phyloP scores from a whole-genome alignment of 2,888 invertebrate genomes.

The Lutraria lutraria region DNA sequence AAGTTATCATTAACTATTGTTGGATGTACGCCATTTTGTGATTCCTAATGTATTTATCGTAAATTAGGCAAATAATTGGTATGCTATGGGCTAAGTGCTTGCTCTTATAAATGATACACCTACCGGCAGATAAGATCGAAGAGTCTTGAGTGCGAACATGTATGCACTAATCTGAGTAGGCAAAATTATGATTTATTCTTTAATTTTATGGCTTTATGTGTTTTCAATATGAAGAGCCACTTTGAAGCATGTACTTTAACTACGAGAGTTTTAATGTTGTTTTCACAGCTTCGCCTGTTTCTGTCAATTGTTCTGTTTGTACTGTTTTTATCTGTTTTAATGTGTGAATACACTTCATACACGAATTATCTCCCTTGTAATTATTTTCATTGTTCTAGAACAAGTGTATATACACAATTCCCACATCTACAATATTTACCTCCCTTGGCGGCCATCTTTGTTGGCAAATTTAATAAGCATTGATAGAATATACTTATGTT shows the following conservation, averaged over 20 bases:
- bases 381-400: not conserved
- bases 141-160: not conserved
- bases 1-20: not conserved
- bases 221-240: not conserved
- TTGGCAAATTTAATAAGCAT: too few species aligned
- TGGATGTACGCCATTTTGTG: not conserved
- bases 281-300: constrained; percentile 10
- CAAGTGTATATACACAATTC: too few species aligned
- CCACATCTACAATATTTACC: too few species aligned
- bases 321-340: not conserved
- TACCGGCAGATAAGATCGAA: not conserved
- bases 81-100: not conserved
- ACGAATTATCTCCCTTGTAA: not conserved
- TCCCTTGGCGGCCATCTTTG: too few species aligned
- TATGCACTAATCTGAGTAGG: not conserved
- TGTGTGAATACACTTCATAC: not conserved
- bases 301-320: not conserved
- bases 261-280: not conserved
- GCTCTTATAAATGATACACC: not conserved
- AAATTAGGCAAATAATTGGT: not conserved
- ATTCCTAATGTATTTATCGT: not conserved
- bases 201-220: not conserved
- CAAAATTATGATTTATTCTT: not conserved
- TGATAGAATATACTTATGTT: too few species aligned
- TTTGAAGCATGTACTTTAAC: not conserved